Base-by-base conservation (phyloP, 35 echinoderm and acorn worm genomes). In the Heliocidaris tuberculata region DNA sequence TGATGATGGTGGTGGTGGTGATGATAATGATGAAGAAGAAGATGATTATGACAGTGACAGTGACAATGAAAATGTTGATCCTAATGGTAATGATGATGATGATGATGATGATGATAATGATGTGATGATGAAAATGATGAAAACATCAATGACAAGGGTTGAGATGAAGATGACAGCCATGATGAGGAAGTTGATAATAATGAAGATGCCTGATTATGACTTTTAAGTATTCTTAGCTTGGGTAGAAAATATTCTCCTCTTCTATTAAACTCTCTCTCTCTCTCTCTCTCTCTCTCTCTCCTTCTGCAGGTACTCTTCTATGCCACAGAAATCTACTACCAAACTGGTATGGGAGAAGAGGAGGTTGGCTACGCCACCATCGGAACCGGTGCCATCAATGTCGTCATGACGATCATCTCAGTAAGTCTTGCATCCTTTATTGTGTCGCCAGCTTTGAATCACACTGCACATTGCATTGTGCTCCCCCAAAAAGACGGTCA, bases 381-480 rank as follows among this genome's bases (percentile, higher is more conserved):
- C 17, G 97, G 97, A 70, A 95, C 94, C 15, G 98, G 98, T 1
- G 94, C 85, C 27, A 94, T 99, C 86, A 99, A 97, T 52, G 98
- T 99, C 6, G 2, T 96, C 48, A 99, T 99, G 98, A 99, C 98
- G 3, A 95, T 99, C 47, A 92, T 99, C 12, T 95, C 97, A 16
- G 98, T 99, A 94, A 96, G 97, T 97, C 93, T 78, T 49, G 10
- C 19, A 78, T 78, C 65, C 65, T n/a, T 7, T 27, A n/a, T 78
- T 3, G 5, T 27, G 3, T 42, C 13, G 9, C 12, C 8, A 7
- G 93, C 31, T 50, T 50, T 12, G 9, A 21, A 85, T 65, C 61
- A 31, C 12, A 94, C 29, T 54, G 4, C 16, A 42, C 2, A 91
- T 94, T 19, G 0, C 2, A 54, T 15, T 94, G 27, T 19, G 12